Conservation (phyloP, 1,140 invertebrate genomes). For the Drosophila pseudoananassae region DNA sequence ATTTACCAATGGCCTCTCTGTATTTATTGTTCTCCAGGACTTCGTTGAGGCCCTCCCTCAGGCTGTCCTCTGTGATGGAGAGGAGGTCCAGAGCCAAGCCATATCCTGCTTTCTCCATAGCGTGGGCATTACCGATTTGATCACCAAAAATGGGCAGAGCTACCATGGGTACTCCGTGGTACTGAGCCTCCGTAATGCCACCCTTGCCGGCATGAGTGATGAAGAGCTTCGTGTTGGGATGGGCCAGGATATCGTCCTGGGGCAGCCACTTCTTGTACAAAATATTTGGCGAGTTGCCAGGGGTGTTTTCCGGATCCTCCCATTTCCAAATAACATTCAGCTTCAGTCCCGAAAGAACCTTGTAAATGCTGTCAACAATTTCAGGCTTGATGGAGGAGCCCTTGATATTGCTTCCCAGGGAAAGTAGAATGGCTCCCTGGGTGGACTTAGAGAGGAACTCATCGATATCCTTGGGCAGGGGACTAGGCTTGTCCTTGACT, state of each 20-base stretch:
- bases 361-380: constrained; percentile 83
- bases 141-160: constrained; percentile 89
- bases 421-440: constrained; percentile 87
- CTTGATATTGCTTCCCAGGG: constrained; percentile 86
- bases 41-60: constrained; percentile 52
- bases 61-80: constrained; percentile 76
- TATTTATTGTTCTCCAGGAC: constrained; percentile 66
- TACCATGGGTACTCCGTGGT: constrained; percentile 89
- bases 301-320: constrained; percentile 85
- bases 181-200: constrained; percentile 89
- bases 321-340: constrained; percentile 87
- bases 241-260: constrained; percentile 88
- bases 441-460: constrained; percentile 84
- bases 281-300: constrained; percentile 86
- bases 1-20: constrained; percentile 36
- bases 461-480: constrained; percentile 84
- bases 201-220: constrained; percentile 90
- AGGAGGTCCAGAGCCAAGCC: constrained; percentile 83
- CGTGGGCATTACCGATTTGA: constrained; percentile 86
- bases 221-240: constrained; percentile 88
- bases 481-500: constrained; percentile 71
- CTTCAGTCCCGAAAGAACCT: constrained; percentile 84
- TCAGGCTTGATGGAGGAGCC: constrained; percentile 82
- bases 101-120: constrained; percentile 84
- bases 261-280: constrained; percentile 88